A percentile compares a stretch with the other conserved stretches of the same genome.
These are phyloP conservation scores for Crematogaster levior DNA, from an alignment of 2,888 invertebrate species.

Conservation along the genomic window DNA sequence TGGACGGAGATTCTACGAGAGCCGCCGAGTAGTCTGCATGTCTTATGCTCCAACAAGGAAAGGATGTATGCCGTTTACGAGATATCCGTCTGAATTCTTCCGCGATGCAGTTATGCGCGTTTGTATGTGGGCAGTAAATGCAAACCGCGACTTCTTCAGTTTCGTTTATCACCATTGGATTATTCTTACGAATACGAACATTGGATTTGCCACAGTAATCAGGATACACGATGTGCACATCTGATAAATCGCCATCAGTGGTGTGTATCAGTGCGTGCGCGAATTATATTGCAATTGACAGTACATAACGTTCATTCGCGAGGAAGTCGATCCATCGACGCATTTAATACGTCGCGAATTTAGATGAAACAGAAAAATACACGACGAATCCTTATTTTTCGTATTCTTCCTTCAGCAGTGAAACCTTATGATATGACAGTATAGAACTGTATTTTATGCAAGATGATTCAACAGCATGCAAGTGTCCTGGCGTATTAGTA, in stretches of 20 bases:
- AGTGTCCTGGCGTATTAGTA: constrained; percentile 67
- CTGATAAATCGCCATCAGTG: constrained; percentile 21
- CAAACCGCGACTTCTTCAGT: constrained; percentile 19
- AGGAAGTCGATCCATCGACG: neutral
- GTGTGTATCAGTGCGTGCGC: neutral
- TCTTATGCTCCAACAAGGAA: constrained; percentile 66
- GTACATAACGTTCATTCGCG: constrained; percentile 2
- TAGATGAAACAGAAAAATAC: constrained; percentile 3
- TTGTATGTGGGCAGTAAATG: constrained; percentile 10
- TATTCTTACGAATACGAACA: constrained; percentile 12
- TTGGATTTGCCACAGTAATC: constrained; percentile 6
- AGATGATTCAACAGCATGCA: constrained; percentile 45
- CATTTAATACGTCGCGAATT: constrained; percentile 24
- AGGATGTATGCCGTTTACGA: constrained; percentile 71
- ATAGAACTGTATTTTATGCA: constrained; percentile 27
- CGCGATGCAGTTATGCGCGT: constrained; percentile 50
- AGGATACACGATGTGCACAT: neutral
- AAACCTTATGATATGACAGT: constrained; percentile 11
- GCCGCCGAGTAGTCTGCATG: constrained; percentile 66
- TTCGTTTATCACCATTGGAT: constrained; percentile 21
- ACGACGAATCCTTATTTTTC: constrained; percentile 14
- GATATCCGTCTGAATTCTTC: constrained; percentile 75
- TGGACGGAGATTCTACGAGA: constrained; percentile 80
- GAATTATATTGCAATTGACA: constrained; percentile 34
- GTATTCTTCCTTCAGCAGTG: constrained; percentile 54